Evolutionary conservation across 2,888 invertebrate genomes (phyloP).

Genomic region (Neria commutata): DNA sequence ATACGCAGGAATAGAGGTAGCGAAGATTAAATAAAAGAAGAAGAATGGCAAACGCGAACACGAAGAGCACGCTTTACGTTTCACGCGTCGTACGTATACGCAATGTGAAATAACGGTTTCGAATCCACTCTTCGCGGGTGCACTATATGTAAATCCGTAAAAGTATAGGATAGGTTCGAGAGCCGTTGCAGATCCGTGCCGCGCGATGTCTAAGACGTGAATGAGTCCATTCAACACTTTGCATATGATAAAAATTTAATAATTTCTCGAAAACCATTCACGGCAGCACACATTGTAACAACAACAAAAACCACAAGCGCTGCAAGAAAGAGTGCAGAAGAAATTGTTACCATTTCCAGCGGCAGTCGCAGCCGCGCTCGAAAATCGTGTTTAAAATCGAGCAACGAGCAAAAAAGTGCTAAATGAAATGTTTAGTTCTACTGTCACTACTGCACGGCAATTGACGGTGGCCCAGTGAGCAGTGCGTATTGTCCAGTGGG

Average conservation of each 20-base stretch:
- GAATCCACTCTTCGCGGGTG: too few species aligned
- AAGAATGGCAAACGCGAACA: too few species aligned
- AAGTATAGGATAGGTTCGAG: too few species aligned
- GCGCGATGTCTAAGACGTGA: constrained; percentile 41
- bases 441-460: too few species aligned
- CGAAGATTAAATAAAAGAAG: too few species aligned
- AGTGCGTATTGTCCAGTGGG: too few species aligned
- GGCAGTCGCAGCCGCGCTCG: constrained; percentile 31
- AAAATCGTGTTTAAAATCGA: constrained; percentile 40
- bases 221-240: constrained; percentile 38
- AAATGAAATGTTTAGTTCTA: too few species aligned
- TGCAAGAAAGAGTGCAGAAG: not conserved
- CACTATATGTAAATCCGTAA: too few species aligned
- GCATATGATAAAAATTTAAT: constrained; percentile 42
- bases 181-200: constrained; percentile 36
- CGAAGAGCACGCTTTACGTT: too few species aligned
- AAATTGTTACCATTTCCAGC: constrained; percentile 8
- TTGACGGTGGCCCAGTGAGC: too few species aligned
- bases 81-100: too few species aligned
- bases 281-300: constrained; percentile 2
- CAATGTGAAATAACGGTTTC: too few species aligned
- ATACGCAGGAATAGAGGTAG: constrained; percentile 2
- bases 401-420: constrained; percentile 45
- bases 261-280: constrained; percentile 40
- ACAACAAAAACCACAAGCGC: not conserved